phyloP scores from a whole-genome alignment of 2,113 vertebrate species.

The Microcebus ravelobensis region DNA sequence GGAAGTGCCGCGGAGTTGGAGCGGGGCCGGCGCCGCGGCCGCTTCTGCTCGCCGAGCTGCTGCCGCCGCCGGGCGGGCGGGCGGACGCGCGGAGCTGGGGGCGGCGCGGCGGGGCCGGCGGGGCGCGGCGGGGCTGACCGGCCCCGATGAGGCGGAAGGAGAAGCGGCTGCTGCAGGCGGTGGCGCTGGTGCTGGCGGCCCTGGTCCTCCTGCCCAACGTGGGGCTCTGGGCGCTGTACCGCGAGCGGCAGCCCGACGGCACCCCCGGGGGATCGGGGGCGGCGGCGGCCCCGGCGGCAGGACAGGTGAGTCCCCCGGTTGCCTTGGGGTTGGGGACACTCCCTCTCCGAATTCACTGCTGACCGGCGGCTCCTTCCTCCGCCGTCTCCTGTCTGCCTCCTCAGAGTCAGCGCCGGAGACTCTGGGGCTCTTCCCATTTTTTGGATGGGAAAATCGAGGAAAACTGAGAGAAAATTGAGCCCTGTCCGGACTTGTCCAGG shows the following conservation, averaged over 20 bases:
- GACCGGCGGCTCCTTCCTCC: neutral
- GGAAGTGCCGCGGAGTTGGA: conserved; percentile 85
- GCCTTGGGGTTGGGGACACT: neutral
- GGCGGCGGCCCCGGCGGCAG: conserved; percentile 71
- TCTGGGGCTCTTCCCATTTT: conserved; percentile 54
- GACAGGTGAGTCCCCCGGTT: conserved; percentile 83
- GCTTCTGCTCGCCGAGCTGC: conserved; percentile 50
- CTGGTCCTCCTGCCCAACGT: conserved; percentile 96
- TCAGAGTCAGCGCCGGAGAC: neutral
- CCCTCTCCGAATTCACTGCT: neutral
- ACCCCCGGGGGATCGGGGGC: conserved; percentile 80
- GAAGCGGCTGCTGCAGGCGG: conserved; percentile 94
- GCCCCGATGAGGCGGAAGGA: conserved; percentile 94
- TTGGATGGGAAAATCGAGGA: conserved; percentile 37
- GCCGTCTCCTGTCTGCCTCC: neutral
- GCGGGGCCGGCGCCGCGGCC: conserved; percentile 74
- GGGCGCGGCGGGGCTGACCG: conserved; percentile 62
- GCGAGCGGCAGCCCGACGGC: conserved; percentile 92
- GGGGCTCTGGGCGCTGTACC: conserved; percentile 95
- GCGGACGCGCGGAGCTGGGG: conserved; percentile 74
- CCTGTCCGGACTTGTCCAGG: neutral
- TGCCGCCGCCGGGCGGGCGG: conserved; percentile 72
- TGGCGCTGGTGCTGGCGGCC: conserved; percentile 90
- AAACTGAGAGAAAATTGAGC: neutral
- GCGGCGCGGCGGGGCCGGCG: conserved; percentile 60